Evolutionary conservation across 2,888 invertebrate genomes (phyloP), one percentile per base, ranked within the genome.

Genomic region (Aphelenchoides bicaudatus): DNA sequence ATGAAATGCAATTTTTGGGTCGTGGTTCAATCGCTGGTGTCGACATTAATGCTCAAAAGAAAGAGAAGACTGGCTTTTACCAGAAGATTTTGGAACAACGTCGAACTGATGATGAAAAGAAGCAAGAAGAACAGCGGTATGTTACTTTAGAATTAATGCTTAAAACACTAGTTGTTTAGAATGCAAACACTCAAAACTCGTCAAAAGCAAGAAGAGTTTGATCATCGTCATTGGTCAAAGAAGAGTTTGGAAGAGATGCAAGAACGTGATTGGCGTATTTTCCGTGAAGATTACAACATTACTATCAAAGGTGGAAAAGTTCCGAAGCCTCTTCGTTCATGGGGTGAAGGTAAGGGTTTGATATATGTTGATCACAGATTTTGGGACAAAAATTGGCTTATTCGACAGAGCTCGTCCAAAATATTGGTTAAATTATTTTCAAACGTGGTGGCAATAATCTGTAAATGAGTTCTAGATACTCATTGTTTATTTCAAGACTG

Each of bases 221-320:
- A 98, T 81, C 96, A 99, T 80, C 86, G 98, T 3, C 98, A 99
- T 81, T 99, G 98, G 98, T 88, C 90, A 2, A 93, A 96, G 77
- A 98, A 98, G 80, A 87, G 87, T 8, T 82, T 88, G 0, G 86
- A 87, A 52, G 93, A 96, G 81, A 99, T 99, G 98, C 91, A 90
- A 0, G 96, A 99, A 80, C 85, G 98, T 73, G 98, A 99, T 83
- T 99, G 98, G 98, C 86, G 98, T 81, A 99, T 99, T 75, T 99
- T 99, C 80, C 86, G 94, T 66, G 98, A 99, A 82, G 98, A 99
- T 82, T 99, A 93, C 80, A 98, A 92, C 79, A 94, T 99, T 54
- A 89, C 92, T 2, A 90, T 96, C 62, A 98, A 99, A 82, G 78
- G 78, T 53, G 98, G 98, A 0, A 88, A 85, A 78, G 92, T 99